Percentiles rank a stretch among this genome's conserved stretches.
Evolutionary conservation across 2,113 vertebrate species (phyloP).

Genomic region (Verasper variegatus): DNA sequence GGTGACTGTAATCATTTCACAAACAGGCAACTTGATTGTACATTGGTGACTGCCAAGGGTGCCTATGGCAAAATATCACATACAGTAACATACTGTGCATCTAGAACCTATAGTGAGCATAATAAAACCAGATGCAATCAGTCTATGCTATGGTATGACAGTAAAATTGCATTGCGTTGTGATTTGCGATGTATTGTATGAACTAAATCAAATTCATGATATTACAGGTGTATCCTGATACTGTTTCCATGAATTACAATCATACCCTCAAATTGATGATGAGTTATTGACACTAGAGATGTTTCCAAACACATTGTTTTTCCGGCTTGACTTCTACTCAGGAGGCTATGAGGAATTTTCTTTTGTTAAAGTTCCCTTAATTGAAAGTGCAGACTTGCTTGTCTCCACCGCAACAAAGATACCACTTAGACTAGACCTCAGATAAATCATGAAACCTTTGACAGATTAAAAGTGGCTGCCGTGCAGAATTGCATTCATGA

Average conservation of each 20-base stretch:
- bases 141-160: constrained; percentile 15
- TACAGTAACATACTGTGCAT: neutral
- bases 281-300: constrained; percentile 9
- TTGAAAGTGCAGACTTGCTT: neutral
- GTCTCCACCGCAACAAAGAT: neutral
- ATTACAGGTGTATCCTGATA: constrained; percentile 27
- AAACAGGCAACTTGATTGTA: constrained; percentile 22
- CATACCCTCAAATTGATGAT: constrained; percentile 11
- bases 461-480: constrained; percentile 5
- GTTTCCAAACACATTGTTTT: neutral
- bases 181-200: neutral
- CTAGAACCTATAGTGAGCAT: constrained; percentile 18
- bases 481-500: neutral
- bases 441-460: constrained; percentile 23
- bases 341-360: neutral
- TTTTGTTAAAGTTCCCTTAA: neutral
- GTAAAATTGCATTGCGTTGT: constrained; percentile 2
- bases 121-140: constrained; percentile 3
- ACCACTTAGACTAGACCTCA: neutral
- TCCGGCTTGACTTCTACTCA: neutral
- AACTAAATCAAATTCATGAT: constrained; percentile 18
- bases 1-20: constrained; percentile 31
- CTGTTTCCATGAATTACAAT: constrained; percentile 15
- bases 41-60: neutral
- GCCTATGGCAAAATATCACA: neutral